These are phyloP conservation scores for Caracal caracal DNA, from an alignment of 2,113 vertebrate species.

Conservation along the genomic window DNA sequence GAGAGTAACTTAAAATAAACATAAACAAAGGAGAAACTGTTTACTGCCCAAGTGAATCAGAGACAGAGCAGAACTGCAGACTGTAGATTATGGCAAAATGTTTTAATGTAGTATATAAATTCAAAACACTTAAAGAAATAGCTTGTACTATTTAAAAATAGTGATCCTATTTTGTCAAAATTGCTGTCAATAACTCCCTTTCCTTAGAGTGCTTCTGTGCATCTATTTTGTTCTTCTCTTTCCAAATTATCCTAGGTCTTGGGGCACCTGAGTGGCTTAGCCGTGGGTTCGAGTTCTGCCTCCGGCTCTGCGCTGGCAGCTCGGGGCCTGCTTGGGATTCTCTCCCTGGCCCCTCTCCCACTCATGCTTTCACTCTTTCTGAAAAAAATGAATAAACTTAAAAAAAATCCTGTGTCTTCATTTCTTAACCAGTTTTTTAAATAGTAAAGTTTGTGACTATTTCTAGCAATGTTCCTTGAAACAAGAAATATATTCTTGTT, in stretches of 20 bases:
- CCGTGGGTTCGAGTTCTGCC: too few species aligned
- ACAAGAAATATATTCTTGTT: neutral
- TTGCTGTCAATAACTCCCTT: neutral
- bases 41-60: slow-evolving; percentile 51
- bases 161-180: neutral
- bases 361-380: too few species aligned
- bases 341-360: too few species aligned
- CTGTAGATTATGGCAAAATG: neutral
- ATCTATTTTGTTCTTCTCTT: neutral
- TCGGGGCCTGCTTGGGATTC: too few species aligned
- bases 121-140: neutral
- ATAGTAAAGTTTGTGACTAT: neutral
- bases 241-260: neutral
- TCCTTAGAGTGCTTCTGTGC: neutral
- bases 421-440: neutral
- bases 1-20: slow-evolving; percentile 57
- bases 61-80: neutral
- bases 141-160: neutral
- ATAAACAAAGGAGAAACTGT: slow-evolving; percentile 24
- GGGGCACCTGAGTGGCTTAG: too few species aligned
- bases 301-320: too few species aligned
- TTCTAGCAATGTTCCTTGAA: neutral
- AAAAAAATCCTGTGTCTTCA: neutral
- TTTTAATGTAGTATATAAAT: slow-evolving; percentile 50
- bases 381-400: too few species aligned